Evolutionary conservation across 2,888 invertebrate species (phyloP).

Genomic region (Scaptomyza tumidula): DNA sequence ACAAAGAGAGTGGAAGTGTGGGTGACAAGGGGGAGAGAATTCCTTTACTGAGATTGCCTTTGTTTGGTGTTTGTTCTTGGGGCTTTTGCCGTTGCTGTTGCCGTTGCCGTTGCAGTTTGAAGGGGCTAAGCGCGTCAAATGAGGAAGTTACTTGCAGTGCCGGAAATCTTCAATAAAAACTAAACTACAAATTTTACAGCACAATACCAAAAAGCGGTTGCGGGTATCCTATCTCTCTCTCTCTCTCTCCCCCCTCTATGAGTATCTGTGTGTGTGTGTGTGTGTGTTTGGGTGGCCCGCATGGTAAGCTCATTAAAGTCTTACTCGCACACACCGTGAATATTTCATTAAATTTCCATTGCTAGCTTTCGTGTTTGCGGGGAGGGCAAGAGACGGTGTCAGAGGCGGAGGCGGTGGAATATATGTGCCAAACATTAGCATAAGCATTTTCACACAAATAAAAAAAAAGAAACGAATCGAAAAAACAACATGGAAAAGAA

Average conservation of each 20-base stretch:
- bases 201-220: slow-evolving; percentile 34
- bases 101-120: slow-evolving; percentile 14
- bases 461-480: slow-evolving; percentile 23
- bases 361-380: slow-evolving; percentile 9
- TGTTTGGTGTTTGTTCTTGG: slow-evolving; percentile 45
- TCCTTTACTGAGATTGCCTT: slow-evolving; percentile 37
- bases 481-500: slow-evolving; percentile 19
- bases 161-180: slow-evolving; percentile 60
- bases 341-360: slow-evolving; percentile 62
- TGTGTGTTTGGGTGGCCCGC: slow-evolving; percentile 37
- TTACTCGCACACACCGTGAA: slow-evolving; percentile 47
- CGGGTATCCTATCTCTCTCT: slow-evolving; percentile 8
- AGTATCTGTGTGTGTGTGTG: slow-evolving; percentile 8
- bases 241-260: background rate
- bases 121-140: slow-evolving; percentile 54
- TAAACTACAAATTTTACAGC: slow-evolving; percentile 57
- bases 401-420: slow-evolving; percentile 3
- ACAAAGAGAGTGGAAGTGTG: background rate
- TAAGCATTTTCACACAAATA: slow-evolving; percentile 52
- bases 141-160: slow-evolving; percentile 60
- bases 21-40: background rate
- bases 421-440: slow-evolving; percentile 63
- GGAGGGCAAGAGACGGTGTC: background rate
- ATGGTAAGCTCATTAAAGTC: slow-evolving; percentile 67
- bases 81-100: slow-evolving; percentile 20